Evolutionary conservation across 1,140 invertebrate species (phyloP).

Genomic region (Zaprionus tsacasi): DNA sequence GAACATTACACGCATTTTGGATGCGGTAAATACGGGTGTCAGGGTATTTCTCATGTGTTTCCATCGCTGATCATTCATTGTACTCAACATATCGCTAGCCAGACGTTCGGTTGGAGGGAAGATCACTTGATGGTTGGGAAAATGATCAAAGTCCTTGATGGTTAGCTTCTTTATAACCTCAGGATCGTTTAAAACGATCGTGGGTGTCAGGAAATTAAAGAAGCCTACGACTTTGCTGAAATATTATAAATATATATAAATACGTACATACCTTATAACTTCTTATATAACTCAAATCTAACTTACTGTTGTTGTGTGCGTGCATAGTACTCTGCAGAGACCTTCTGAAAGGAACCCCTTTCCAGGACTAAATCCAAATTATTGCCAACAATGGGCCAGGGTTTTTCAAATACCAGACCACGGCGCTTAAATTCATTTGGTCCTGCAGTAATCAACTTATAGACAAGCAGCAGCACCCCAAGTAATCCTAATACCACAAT

Average conservation of each 20-base stretch:
- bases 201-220: conserved; percentile 85
- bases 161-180: conserved; percentile 87
- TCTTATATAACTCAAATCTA: background rate
- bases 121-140: conserved; percentile 86
- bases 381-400: conserved; percentile 80
- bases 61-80: conserved; percentile 86
- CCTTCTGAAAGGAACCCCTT: conserved; percentile 58
- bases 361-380: conserved; percentile 55
- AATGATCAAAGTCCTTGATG: conserved; percentile 88
- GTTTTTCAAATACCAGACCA: conserved; percentile 75
- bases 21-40: conserved; percentile 86
- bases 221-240: conserved; percentile 85
- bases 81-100: conserved; percentile 85
- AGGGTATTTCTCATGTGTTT: conserved; percentile 86
- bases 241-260: background rate
- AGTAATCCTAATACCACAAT: conserved; percentile 13
- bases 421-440: conserved; percentile 75
- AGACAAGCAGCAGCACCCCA: conserved; percentile 15
- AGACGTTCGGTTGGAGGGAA: conserved; percentile 85
- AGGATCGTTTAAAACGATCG: conserved; percentile 86
- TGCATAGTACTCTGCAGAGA: conserved; percentile 53
- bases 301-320: conserved; percentile 67
- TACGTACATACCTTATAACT: no score
- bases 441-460: conserved; percentile 45
- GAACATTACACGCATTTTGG: conserved; percentile 86